Evolutionary conservation across 2,888 invertebrate species (phyloP).

Genomic region (Tanytarsus gracilentus): DNA sequence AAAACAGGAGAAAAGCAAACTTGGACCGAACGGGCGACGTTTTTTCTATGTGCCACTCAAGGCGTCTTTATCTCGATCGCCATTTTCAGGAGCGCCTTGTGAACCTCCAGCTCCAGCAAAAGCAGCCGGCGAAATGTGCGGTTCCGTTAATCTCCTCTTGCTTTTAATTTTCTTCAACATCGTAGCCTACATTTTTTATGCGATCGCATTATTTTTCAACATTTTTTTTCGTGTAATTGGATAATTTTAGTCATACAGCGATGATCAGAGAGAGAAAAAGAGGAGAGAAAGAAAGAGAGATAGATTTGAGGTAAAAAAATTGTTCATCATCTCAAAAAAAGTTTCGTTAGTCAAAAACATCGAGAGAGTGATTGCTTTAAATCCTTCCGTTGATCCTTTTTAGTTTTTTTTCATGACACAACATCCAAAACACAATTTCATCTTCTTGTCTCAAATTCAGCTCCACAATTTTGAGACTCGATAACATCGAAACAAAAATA

Average conservation of each 20-base stretch:
- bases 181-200: conserved; percentile 68
- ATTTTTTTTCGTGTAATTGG: conserved; percentile 31
- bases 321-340: neutral
- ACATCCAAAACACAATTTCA: conserved; percentile 19
- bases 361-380: neutral
- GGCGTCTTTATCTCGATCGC: conserved; percentile 43
- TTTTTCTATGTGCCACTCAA: conserved; percentile 38
- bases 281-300: neutral
- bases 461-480: no score
- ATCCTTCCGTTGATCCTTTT: neutral
- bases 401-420: neutral
- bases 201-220: no score
- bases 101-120: conserved; percentile 36
- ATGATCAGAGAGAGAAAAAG: no score
- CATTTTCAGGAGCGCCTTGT: conserved; percentile 49
- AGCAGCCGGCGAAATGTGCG: conserved; percentile 53
- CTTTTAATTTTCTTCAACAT: conserved; percentile 99
- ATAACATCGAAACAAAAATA: no score
- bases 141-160: conserved; percentile 85
- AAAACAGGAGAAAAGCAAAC: conserved; percentile 44
- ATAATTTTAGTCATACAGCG: conserved; percentile 4
- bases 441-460: neutral
- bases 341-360: neutral
- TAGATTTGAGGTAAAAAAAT: neutral
- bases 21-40: conserved; percentile 43